Evolutionary conservation across 2,113 vertebrate genomes (phyloP), one percentile per base, ranked within the genome.

Genomic region (Montifringilla adamsi): DNA sequence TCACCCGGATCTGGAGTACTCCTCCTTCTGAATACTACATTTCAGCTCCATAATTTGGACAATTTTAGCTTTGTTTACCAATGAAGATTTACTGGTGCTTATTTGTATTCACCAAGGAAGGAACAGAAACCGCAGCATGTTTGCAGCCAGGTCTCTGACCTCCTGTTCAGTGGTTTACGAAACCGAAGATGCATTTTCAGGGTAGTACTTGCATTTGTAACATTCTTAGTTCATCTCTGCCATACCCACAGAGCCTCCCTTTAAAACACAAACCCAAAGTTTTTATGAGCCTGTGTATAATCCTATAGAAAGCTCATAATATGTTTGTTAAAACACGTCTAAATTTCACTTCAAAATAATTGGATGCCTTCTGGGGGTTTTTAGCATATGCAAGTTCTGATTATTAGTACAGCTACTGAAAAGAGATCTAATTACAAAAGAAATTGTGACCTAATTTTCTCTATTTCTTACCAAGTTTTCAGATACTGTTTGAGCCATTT

Each of bases 61-160:
- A 53, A 53, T 62, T 85, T 87, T 69, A 81, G 85, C 53, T 90
- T 90, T 90, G 49, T 93, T 90, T 90, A 92, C 70, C 39, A 64
- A 21, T 44, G 72, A 78, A 41, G 85, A 88, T 66, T 82, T 92
- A 83, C 58, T 83, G 70, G 67, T 7, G 2, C 66, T 85, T 90
- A 46, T 85, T 90, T 79, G 27, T 88, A 46, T 85, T 93, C 92
- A 93, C 62, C 82, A 80, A 79, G 33, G 67, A 80, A 64, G 58
- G 77, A 91, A 73, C 3, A 90, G 62, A 88, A 94, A 88, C 70
- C 10, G 4, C 82, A 73, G 74, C 35, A 64, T 49, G 49, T 84
- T 62, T 9, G 3, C 85, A 94, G 75, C 67, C 70, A 68, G n/a
- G 46, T 89, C 43, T 49, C 47, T n/a, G 63, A 47, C 28, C 89